Percentiles rank a stretch among this genome's conserved stretches.
These are phyloP conservation scores for Spilosoma lubricipeda DNA, from an alignment of 2,888 invertebrate genomes.

Conservation along the genomic window DNA sequence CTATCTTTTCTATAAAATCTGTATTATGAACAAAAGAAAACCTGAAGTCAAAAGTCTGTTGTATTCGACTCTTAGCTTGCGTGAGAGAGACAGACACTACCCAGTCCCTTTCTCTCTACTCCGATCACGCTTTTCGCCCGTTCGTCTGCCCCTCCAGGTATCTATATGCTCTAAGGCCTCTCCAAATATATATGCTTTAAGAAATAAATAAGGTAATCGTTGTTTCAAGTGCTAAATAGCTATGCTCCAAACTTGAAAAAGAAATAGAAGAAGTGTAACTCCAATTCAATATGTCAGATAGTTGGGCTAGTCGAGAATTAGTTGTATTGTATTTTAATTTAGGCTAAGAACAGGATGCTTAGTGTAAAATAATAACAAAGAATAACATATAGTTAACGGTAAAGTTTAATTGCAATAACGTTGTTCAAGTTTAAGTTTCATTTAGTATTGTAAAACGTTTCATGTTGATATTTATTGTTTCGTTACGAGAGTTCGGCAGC, in stretches of 20 bases:
- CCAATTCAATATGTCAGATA: constrained; percentile 79
- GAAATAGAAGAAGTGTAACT: constrained; percentile 19
- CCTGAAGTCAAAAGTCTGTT: too few species aligned
- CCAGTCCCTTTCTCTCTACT: too few species aligned
- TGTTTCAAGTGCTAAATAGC: constrained; percentile 11
- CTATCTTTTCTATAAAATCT: too few species aligned
- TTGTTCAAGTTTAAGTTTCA: constrained; percentile 50
- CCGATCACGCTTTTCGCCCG: too few species aligned
- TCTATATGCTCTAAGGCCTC: too few species aligned
- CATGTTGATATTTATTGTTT: constrained; percentile 77
- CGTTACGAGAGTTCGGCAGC: constrained; percentile 61
- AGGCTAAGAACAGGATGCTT: constrained; percentile 59
- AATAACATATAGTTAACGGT: constrained; percentile 49
- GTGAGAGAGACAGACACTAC: too few species aligned
- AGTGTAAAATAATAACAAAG: constrained; percentile 58
- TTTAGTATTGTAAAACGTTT: constrained; percentile 57
- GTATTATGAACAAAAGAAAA: too few species aligned
- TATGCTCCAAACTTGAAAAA: constrained; percentile 31
- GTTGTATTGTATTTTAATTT: constrained; percentile 54
- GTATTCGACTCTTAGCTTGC: too few species aligned
- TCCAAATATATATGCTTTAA: too few species aligned
- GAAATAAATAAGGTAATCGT: not conserved
- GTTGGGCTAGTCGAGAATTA: constrained; percentile 62
- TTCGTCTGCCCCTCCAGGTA: too few species aligned
- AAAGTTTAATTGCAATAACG: constrained; percentile 49